These are phyloP conservation scores for Phyllotreta striolata DNA, from an alignment of 2,888 invertebrate genomes.

Conservation along the genomic window DNA sequence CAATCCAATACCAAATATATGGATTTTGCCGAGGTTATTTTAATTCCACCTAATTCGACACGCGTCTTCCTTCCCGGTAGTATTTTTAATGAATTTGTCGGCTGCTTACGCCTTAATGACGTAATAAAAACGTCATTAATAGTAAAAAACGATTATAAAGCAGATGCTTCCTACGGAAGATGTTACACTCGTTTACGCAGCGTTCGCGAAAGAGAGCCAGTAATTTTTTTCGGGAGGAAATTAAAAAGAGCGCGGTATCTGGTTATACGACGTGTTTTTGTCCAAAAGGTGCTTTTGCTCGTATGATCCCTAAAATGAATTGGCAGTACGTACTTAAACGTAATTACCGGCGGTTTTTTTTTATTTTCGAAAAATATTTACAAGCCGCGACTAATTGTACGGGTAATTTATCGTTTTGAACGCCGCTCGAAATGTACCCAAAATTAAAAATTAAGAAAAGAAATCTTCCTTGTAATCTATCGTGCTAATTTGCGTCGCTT, in stretches of 20 bases:
- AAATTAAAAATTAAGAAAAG: too few species aligned
- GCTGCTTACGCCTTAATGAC: slow-evolving; percentile 39
- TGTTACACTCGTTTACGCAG: slow-evolving; percentile 9
- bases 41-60: slow-evolving; percentile 9
- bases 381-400: too few species aligned
- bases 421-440: too few species aligned
- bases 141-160: slow-evolving; percentile 15
- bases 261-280: slow-evolving; percentile 6
- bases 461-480: not conserved
- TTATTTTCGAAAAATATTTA: too few species aligned
- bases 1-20: too few species aligned
- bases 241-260: slow-evolving; percentile 6
- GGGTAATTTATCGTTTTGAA: too few species aligned
- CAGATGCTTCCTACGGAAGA: slow-evolving; percentile 18
- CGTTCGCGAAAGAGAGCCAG: not conserved
- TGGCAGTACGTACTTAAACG: not conserved
- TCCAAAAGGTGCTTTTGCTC: not conserved
- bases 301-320: too few species aligned
- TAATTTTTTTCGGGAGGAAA: slow-evolving; percentile 4
- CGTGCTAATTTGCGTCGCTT: not conserved
- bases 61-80: slow-evolving; percentile 9
- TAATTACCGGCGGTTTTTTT: not conserved
- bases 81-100: slow-evolving; percentile 38
- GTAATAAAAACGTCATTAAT: slow-evolving; percentile 35
- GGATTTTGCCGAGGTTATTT: too few species aligned